Evolutionary conservation across 2,888 invertebrate species (phyloP).

Genomic region (Amphipyra tragopoginis): DNA sequence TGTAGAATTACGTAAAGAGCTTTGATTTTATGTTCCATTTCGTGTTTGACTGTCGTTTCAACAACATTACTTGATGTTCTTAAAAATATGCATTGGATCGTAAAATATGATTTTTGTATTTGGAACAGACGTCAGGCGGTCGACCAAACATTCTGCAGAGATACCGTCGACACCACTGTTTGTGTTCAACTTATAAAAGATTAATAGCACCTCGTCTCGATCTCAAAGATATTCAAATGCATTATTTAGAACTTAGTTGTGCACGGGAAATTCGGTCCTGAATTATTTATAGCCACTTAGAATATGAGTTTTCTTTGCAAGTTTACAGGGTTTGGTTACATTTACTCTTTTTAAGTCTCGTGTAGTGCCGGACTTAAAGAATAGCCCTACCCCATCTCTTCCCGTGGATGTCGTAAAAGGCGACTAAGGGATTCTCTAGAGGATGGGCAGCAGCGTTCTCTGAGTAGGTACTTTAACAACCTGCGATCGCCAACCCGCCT

Average conservation of each 20-base stretch:
- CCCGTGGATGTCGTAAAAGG: too few relatives aligned
- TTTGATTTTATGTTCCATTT: conserved; percentile 27
- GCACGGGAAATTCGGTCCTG: conserved; percentile 15
- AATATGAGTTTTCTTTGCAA: conserved; percentile 30
- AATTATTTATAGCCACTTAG: conserved; percentile 40
- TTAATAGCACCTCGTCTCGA: conserved; percentile 23
- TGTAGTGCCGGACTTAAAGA: too few relatives aligned
- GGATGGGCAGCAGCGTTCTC: too few relatives aligned
- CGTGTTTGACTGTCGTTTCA: conserved; percentile 24
- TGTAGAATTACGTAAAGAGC: conserved; percentile 35
- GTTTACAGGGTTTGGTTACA: background rate
- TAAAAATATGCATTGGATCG: conserved; percentile 3
- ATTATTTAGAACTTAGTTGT: conserved; percentile 45
- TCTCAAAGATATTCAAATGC: conserved; percentile 41
- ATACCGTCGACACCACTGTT: conserved; percentile 14
- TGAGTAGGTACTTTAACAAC: too few relatives aligned
- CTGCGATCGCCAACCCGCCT: too few relatives aligned
- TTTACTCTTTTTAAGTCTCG: background rate
- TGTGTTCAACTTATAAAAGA: conserved; percentile 22
- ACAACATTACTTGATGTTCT: conserved; percentile 5
- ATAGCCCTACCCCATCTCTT: too few relatives aligned
- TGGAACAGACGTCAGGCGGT: conserved; percentile 2
- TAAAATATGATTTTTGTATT: background rate
- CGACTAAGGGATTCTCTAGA: too few relatives aligned
- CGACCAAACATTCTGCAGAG: background rate